A percentile compares a stretch with the other conserved stretches of the same genome.
phyloP scores from a whole-genome alignment of 1,140 invertebrate genomes.

The Kradibia gibbosae region DNA sequence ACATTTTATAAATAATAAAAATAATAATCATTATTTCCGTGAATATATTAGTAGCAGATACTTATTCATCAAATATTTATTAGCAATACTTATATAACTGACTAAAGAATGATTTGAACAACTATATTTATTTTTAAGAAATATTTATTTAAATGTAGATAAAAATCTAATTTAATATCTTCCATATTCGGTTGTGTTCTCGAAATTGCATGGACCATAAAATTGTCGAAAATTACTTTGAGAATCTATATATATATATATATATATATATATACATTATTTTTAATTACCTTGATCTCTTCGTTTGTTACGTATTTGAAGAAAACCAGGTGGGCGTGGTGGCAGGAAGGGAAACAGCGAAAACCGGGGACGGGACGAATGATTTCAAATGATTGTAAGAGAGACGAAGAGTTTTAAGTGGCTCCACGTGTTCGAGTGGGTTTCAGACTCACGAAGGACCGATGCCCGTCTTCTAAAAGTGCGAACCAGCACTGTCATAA shows the following conservation, averaged over 20 bases:
- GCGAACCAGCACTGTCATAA: constrained; percentile 55
- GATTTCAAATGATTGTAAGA: constrained; percentile 25
- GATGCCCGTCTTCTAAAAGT: constrained; percentile 51
- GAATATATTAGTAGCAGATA: too few relatives aligned
- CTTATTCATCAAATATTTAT: too few relatives aligned
- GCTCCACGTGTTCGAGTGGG: constrained; percentile 32
- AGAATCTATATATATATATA: constrained; percentile 9
- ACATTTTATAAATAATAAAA: too few relatives aligned
- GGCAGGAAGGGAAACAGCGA: constrained; percentile 22
- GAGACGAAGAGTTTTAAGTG: constrained; percentile 34
- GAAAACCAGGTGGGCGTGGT: constrained; percentile 49
- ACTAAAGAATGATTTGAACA: too few relatives aligned
- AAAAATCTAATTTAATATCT: constrained; percentile 47
- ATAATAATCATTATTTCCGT: too few relatives aligned
- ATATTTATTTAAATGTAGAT: constrained; percentile 14
- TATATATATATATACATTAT: constrained; percentile 29
- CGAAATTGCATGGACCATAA: constrained; percentile 34
- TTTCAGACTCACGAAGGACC: constrained; percentile 29
- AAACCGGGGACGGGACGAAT: constrained; percentile 29
- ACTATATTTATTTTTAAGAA: too few relatives aligned
- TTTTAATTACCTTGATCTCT: neutral
- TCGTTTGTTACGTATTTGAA: constrained; percentile 12
- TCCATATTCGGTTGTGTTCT: neutral
- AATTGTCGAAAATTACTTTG: constrained; percentile 21
- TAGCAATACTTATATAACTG: neutral